These are phyloP conservation scores for Corbicula japonica DNA, from an alignment of 2,888 invertebrate genomes.

Conservation along the genomic window DNA sequence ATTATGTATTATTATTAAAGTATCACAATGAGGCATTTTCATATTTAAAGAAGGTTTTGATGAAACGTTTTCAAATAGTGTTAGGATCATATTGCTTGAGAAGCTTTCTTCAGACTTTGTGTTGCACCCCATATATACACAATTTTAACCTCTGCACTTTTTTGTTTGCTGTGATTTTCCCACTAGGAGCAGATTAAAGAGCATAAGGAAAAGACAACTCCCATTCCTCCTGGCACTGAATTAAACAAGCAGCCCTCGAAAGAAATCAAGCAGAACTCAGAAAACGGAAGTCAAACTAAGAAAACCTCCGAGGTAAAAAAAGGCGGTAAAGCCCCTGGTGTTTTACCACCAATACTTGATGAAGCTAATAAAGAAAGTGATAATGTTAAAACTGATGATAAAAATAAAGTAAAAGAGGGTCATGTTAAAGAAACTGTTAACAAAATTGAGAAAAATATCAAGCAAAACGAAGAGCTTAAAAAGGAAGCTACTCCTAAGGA, in stretches of 20 bases:
- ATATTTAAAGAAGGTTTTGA: too few relatives aligned
- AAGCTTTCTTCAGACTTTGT: too few relatives aligned
- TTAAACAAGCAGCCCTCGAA: conserved; percentile 60
- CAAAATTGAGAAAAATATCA: conserved; percentile 19
- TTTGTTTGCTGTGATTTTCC: conserved; percentile 57
- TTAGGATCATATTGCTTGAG: too few relatives aligned
- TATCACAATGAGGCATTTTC: too few relatives aligned
- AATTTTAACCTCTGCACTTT: background rate
- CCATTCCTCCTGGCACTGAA: conserved; percentile 61
- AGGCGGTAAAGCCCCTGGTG: conserved; percentile 2
- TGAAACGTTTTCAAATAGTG: too few relatives aligned
- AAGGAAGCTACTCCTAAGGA: conserved; percentile 37
- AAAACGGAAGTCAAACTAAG: conserved; percentile 27
- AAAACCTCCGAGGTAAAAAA: conserved; percentile 49
- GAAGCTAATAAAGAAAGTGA: conserved; percentile 5
- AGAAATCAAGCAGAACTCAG: conserved; percentile 51
- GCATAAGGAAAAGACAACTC: conserved; percentile 62
- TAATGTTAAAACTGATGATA: conserved; percentile 5
- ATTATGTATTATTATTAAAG: too few relatives aligned
- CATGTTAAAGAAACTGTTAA: conserved; percentile 36
- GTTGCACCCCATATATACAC: too few relatives aligned
- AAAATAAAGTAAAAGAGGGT: conserved; percentile 20
- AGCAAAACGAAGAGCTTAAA: conserved; percentile 9
- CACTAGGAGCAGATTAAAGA: conserved; percentile 61
- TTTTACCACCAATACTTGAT: conserved; percentile 30